These are phyloP conservation scores for Drosophila engyochracea DNA, from an alignment of 2,888 invertebrate species.

Conservation along the genomic window DNA sequence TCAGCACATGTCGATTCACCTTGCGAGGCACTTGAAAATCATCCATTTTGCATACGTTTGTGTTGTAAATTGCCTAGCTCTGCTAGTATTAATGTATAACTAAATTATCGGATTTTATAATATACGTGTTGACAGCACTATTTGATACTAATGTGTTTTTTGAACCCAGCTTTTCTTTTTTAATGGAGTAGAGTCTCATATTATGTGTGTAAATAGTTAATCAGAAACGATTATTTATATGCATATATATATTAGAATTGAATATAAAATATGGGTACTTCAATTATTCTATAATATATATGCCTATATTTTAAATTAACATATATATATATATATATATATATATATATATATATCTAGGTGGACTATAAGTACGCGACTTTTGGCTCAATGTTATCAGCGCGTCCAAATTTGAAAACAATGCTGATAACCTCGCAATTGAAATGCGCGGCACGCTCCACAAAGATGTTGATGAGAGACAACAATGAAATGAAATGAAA, in stretches of 20 bases:
- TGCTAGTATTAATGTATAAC: background rate
- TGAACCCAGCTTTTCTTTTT: background rate
- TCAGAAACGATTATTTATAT: background rate
- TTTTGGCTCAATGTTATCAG: conserved; percentile 65
- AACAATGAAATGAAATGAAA: conserved; percentile 7
- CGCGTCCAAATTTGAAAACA: conserved; percentile 45
- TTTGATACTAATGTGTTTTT: background rate
- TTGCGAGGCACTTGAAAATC: conserved; percentile 68
- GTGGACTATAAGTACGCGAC: conserved; percentile 5
- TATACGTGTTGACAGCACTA: background rate
- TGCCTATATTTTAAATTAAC: background rate
- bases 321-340: background rate
- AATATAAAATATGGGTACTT: background rate
- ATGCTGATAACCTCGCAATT: conserved; percentile 59
- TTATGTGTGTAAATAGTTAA: background rate
- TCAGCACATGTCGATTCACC: conserved; percentile 76
- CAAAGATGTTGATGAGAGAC: conserved; percentile 38
- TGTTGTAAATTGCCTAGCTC: background rate
- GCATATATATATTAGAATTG: background rate
- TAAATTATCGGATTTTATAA: background rate
- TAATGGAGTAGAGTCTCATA: background rate
- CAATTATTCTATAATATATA: background rate
- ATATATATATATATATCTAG: background rate
- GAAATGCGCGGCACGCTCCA: conserved; percentile 54
- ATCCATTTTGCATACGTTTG: conserved; percentile 55